These are phyloP conservation scores for Cyphomyrus plagiostoma DNA, from an alignment of 2,113 vertebrate species.

Conservation along the genomic window DNA sequence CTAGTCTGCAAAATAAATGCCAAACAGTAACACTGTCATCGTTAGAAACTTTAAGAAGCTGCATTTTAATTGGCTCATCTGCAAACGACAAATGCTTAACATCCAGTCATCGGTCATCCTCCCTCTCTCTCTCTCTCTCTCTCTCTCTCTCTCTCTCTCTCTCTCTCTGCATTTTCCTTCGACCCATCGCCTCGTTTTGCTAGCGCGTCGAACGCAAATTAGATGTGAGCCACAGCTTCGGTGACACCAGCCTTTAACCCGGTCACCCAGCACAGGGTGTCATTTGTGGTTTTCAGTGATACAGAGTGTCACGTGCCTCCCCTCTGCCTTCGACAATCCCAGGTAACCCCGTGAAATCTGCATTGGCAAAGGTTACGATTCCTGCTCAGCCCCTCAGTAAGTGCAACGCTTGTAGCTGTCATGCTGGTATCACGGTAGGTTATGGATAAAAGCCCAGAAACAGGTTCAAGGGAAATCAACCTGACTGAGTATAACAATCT, in stretches of 20 bases:
- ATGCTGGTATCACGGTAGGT: not conserved
- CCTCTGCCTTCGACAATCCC: not conserved
- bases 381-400: not conserved
- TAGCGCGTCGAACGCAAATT: not conserved
- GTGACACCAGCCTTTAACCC: not conserved
- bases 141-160: not conserved
- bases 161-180: not conserved
- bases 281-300: too few relatives aligned
- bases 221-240: not conserved
- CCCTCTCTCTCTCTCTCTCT: not conserved
- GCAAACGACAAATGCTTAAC: not conserved
- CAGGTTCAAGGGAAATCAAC: slow-evolving; percentile 15
- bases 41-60: not conserved
- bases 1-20: not conserved
- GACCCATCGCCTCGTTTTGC: not conserved
- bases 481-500: slow-evolving; percentile 8
- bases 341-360: not conserved
- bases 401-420: slow-evolving; percentile 4
- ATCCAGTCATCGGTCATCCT: not conserved
- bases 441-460: slow-evolving; percentile 10
- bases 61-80: not conserved
- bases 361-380: slow-evolving; percentile 12
- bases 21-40: not conserved
- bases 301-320: not conserved
- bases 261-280: not conserved